These are phyloP conservation scores for Otus scops DNA, from an alignment of 2,797 vertebrate species.

Conservation along the genomic window DNA sequence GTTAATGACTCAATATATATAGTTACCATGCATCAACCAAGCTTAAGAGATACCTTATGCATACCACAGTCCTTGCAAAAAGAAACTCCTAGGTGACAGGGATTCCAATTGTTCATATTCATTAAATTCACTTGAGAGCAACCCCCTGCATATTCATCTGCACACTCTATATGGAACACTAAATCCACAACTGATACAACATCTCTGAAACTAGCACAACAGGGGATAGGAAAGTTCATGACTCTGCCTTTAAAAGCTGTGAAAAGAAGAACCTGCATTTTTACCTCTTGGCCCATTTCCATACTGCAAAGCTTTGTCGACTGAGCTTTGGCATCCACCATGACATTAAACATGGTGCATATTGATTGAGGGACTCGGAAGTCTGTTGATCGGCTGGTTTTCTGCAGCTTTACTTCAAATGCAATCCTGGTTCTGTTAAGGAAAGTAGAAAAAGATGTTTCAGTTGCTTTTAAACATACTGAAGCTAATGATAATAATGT, in stretches of 20 bases:
- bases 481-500: slow-evolving; percentile 27
- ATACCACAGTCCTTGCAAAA: slow-evolving; percentile 45
- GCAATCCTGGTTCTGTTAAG: slow-evolving; percentile 93
- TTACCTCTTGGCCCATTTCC: slow-evolving; percentile 99
- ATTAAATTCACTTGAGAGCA: slow-evolving; percentile 56
- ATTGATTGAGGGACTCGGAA: slow-evolving; percentile 98
- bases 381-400: slow-evolving; percentile 98
- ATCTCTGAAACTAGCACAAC: slow-evolving; percentile 63
- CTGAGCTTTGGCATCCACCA: slow-evolving; percentile 99
- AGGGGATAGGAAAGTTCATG: slow-evolving; percentile 62
- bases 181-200: slow-evolving; percentile 55
- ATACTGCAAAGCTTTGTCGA: slow-evolving; percentile 98
- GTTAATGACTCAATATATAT: slow-evolving; percentile 59
- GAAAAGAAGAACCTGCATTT: slow-evolving; percentile 51
- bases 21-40: slow-evolving; percentile 45
- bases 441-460: slow-evolving; percentile 67
- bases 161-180: slow-evolving; percentile 31
- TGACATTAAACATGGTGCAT: slow-evolving; percentile 99
- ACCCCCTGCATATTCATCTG: slow-evolving; percentile 57
- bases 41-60: slow-evolving; percentile 51
- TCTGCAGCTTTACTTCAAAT: slow-evolving; percentile 98
- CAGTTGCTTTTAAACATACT: slow-evolving; percentile 33
- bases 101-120: slow-evolving; percentile 30
- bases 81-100: slow-evolving; percentile 55
- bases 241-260: slow-evolving; percentile 60